Conservation (phyloP, 2,113 vertebrate genomes). For the Tyrannus savana region DNA sequence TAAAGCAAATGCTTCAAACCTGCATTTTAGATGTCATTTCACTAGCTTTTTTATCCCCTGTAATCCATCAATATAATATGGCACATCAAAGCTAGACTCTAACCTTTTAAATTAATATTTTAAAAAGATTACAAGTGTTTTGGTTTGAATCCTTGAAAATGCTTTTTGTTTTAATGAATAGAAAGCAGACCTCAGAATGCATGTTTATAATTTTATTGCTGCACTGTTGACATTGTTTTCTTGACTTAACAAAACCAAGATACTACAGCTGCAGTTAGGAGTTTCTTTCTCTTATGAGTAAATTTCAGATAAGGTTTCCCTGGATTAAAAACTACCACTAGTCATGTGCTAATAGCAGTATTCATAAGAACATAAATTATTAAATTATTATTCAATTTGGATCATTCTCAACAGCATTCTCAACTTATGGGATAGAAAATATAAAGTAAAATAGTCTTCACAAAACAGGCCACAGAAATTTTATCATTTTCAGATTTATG, state of each 20-base stretch:
- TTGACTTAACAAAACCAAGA: neutral
- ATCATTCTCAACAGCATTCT: neutral
- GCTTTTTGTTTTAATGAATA: neutral
- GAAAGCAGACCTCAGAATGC: neutral
- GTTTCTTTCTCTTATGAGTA: neutral
- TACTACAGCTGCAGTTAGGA: neutral
- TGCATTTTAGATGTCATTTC: neutral
- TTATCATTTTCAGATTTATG: neutral
- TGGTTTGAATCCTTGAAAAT: neutral
- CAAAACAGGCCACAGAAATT: neutral
- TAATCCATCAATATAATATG: constrained; percentile 24
- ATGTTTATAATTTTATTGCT: neutral
- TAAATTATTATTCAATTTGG: neutral
- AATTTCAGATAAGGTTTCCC: neutral
- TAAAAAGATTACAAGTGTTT: constrained; percentile 17
- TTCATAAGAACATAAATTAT: neutral
- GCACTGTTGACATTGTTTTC: neutral
- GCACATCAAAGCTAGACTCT: constrained; percentile 14
- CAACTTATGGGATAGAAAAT: neutral
- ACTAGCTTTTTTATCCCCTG: neutral
- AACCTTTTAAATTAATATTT: constrained; percentile 50
- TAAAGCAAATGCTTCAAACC: neutral
- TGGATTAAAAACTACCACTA: neutral
- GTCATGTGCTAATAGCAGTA: neutral
- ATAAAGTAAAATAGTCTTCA: neutral